phyloP scores from a whole-genome alignment of 2,113 vertebrate species.

The Phodopus roborovskii region DNA sequence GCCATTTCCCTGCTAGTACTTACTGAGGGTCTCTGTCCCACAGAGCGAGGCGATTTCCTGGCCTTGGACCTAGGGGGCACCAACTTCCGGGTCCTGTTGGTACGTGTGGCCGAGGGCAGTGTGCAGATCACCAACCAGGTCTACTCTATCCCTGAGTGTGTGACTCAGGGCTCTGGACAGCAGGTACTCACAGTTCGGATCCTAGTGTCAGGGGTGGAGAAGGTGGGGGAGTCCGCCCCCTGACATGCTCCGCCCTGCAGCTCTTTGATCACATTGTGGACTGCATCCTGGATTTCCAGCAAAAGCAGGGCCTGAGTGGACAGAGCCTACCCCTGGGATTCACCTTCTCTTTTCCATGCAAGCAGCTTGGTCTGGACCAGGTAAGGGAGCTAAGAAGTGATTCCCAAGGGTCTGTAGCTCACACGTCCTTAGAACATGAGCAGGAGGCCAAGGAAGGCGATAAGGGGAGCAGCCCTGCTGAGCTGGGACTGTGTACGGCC shows the following conservation, averaged over 20 bases:
- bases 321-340: conserved; percentile 84
- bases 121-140: conserved; percentile 86
- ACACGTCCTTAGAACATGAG: not conserved
- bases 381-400: conserved; percentile 70
- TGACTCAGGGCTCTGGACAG: conserved; percentile 85
- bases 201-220: not conserved
- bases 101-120: conserved; percentile 80
- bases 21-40: not conserved
- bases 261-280: conserved; percentile 88
- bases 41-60: conserved; percentile 92
- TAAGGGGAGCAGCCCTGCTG: not conserved
- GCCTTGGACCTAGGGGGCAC: conserved; percentile 93
- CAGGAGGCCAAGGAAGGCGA: not conserved
- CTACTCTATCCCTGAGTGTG: conserved; percentile 85
- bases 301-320: conserved; percentile 77
- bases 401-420: not conserved
- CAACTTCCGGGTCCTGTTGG: conserved; percentile 92
- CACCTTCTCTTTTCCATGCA: conserved; percentile 90
- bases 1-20: not conserved
- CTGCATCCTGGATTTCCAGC: conserved; percentile 87
- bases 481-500: not conserved
- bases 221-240: fast-evolving
- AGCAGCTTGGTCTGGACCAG: conserved; percentile 88
- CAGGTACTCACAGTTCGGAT: conserved; percentile 71
- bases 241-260: conserved; percentile 67